Base-by-base conservation (phyloP, 1,140 invertebrate species). In the Epicauta chinensis region DNA sequence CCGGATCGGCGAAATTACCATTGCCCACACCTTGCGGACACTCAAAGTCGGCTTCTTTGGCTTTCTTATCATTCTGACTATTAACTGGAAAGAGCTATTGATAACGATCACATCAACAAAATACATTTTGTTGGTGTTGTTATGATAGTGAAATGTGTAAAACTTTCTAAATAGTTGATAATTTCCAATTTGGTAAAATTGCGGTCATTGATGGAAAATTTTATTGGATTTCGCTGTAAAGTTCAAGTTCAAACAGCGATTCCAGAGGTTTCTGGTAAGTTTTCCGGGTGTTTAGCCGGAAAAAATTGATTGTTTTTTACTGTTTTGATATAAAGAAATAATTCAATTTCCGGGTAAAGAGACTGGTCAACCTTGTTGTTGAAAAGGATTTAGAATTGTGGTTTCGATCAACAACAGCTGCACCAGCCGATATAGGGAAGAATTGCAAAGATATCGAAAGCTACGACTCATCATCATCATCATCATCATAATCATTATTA, bases 1-100 rank as follows among this genome's bases (percentile, higher is more conserved):
- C 82, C 2, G 90, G 90, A 74, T 94, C 90, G n/a, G 90, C 89
- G 70, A 86, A 93, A 64, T 92, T 91, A 43, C 91, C 91, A 67
- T 91, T 91, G 53, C 87, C 91, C 59, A 82, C 79, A 13, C 78
- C 79, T 60, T 81, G 79, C 2, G 86, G 87, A 65, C 87, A 90
- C 45, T 69, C 69, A 56, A 86, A 90, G 50, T 83, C 80, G 11
- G 73, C 71, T 10, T 56, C 58, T 44, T 59, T 51, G 36, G 54
- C 44, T 55, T 55, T 57, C 36, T 29, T 41, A 23, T 64, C 56
- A 23, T 59, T 54, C 55, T 64, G 61, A 39, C 61, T 47, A 34
- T 45, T 55, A 60, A 63, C 63, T 65, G 59, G 39, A 65, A 65
- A 58, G 30, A 61, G 58, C 59, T 63, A 57, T 56, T 48, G 50